Percentiles rank a stretch among this genome's conserved stretches.
Evolutionary conservation across 1,140 invertebrate genomes (phyloP).

Genomic region (Arctopsyche grandis): DNA sequence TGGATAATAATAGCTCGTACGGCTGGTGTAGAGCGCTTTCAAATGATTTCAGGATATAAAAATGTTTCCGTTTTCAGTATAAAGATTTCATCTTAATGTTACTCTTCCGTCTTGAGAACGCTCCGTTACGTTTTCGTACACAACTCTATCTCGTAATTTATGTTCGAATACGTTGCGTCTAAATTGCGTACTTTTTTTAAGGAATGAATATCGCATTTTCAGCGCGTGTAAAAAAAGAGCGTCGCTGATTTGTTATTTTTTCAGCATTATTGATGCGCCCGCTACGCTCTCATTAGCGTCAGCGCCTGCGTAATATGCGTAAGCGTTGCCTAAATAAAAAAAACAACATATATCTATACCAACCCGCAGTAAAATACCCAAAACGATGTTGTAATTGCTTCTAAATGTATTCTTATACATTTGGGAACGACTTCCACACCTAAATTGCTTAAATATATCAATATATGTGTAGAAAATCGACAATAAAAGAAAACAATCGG

Average conservation of each 20-base stretch:
- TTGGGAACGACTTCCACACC: no score
- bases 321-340: not conserved
- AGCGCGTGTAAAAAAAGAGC: not conserved
- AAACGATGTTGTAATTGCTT: no score
- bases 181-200: constrained; percentile 25
- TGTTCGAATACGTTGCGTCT: constrained; percentile 26
- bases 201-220: constrained; percentile 19
- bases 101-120: constrained; percentile 42
- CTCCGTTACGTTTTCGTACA: constrained; percentile 26
- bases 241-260: constrained; percentile 15
- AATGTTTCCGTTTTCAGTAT: constrained; percentile 51
- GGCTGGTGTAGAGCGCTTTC: not conserved
- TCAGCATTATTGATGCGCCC: constrained; percentile 13
- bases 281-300: constrained; percentile 11
- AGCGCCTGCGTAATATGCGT: not conserved
- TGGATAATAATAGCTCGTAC: no score
- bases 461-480: no score
- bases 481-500: no score
- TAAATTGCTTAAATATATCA: no score
- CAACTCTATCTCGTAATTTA: constrained; percentile 40
- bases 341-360: no score
- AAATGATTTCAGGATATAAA: constrained; percentile 44
- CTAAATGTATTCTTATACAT: no score
- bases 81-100: constrained; percentile 53
- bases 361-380: no score